A percentile compares a stretch with the other conserved stretches of the same genome.
Conservation (phyloP, 1,140 invertebrate species). For the Ostrea edulis region DNA sequence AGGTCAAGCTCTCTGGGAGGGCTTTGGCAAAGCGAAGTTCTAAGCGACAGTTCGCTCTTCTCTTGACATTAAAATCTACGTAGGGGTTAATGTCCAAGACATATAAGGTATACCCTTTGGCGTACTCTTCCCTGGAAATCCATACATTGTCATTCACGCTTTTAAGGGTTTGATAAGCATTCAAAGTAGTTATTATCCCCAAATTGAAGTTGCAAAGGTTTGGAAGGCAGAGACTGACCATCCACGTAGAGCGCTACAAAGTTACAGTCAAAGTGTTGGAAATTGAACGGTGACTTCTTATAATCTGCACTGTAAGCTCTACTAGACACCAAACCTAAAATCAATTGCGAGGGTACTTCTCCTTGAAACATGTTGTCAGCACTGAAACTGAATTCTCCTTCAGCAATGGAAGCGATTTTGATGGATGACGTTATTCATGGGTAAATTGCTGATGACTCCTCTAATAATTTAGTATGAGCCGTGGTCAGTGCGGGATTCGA, state of each 20-base stretch:
- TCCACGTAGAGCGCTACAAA: conserved; percentile 47
- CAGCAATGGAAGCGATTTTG: conserved; percentile 49
- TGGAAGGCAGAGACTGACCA: conserved; percentile 36
- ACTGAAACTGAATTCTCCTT: conserved; percentile 49
- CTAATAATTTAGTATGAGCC: conserved; percentile 43
- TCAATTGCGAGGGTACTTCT: conserved; percentile 47
- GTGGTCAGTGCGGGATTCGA: conserved; percentile 38
- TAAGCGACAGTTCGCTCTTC: conserved; percentile 47
- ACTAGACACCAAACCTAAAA: conserved; percentile 48
- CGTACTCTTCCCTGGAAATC: conserved; percentile 21
- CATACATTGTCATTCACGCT: conserved; percentile 26
- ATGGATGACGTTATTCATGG: conserved; percentile 44
- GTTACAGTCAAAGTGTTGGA: conserved; percentile 46
- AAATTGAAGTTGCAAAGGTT: conserved; percentile 44
- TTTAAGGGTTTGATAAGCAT: conserved; percentile 41
- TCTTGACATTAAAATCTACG: conserved; percentile 48
- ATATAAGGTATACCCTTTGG: conserved; percentile 44
- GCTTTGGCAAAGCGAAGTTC: conserved; percentile 48
- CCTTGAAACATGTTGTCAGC: conserved; percentile 52
- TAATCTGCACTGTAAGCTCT: conserved; percentile 26
- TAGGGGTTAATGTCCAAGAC: conserved; percentile 45
- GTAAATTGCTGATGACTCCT: conserved; percentile 42
- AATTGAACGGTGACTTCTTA: conserved; percentile 51
- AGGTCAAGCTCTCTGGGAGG: conserved; percentile 51
- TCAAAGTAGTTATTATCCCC: conserved; percentile 11